Percentiles rank a stretch among this genome's conserved stretches.
Conservation (phyloP, 2,888 invertebrate species). For the Digitonthophagus gazella region DNA sequence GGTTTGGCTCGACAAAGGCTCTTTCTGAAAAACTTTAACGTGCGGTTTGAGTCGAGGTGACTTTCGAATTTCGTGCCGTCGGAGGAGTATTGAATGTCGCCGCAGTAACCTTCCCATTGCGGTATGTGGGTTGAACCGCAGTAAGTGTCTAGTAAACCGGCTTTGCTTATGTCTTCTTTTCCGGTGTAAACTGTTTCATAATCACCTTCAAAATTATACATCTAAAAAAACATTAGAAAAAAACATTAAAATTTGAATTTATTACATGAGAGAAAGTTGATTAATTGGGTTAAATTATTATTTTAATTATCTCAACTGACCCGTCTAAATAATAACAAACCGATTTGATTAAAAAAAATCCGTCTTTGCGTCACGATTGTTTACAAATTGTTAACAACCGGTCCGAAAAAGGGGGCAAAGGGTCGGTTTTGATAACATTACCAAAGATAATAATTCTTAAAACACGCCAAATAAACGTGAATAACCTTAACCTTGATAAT, state of each 20-base stretch:
- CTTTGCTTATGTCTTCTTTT: conserved; percentile 56
- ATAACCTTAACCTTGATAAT: too few relatives aligned
- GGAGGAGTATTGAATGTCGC: conserved; percentile 71
- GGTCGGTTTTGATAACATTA: too few relatives aligned
- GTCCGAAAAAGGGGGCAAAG: neutral
- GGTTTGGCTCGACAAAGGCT: conserved; percentile 81
- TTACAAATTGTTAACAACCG: neutral
- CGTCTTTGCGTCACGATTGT: too few relatives aligned
- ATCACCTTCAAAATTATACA: conserved; percentile 82
- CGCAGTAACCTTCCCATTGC: conserved; percentile 78
- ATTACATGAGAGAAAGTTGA: neutral
- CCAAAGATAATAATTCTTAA: neutral
- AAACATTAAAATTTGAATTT: neutral
- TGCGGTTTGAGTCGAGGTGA: conserved; percentile 65
- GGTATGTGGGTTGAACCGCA: conserved; percentile 69
- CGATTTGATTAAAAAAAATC: too few relatives aligned
- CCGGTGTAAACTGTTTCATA: conserved; percentile 78
- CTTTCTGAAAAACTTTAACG: conserved; percentile 75
- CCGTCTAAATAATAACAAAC: too few relatives aligned
- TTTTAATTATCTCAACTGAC: too few relatives aligned
- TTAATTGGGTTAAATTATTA: too few relatives aligned
- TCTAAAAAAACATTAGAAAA: too few relatives aligned
- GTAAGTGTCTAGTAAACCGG: conserved; percentile 77
- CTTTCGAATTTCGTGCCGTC: conserved; percentile 85
- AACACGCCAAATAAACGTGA: neutral